These are phyloP conservation scores for Cygnus buccinator DNA, from an alignment of 2,113 vertebrate species.

Conservation along the genomic window DNA sequence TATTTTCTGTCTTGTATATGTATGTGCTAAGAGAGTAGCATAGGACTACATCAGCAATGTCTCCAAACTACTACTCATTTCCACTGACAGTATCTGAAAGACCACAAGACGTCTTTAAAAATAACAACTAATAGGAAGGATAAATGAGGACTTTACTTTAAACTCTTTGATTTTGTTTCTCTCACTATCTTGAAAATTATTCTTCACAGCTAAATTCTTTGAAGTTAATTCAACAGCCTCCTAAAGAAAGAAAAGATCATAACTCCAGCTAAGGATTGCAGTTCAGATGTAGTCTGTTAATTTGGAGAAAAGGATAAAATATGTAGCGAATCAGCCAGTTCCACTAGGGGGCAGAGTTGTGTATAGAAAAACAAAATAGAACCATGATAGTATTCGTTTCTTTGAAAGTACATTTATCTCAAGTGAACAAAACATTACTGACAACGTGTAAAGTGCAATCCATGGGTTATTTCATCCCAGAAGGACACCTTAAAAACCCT, in stretches of 20 bases:
- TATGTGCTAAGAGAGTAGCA: background rate
- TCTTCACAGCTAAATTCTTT: background rate
- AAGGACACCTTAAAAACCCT: background rate
- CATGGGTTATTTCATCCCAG: background rate
- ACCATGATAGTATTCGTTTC: background rate
- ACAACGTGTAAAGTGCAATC: background rate
- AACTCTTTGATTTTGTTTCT: background rate
- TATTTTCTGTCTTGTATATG: background rate
- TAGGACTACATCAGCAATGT: background rate
- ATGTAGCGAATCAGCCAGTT: background rate
- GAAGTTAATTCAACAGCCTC: background rate
- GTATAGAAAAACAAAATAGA: background rate
- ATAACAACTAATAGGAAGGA: background rate
- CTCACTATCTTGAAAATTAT: background rate
- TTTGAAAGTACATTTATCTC: background rate
- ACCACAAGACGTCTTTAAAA: background rate
- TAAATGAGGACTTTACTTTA: background rate
- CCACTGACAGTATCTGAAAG: background rate
- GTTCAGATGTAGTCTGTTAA: background rate
- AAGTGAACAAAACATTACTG: background rate
- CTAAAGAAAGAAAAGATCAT: background rate
- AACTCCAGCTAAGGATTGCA: background rate
- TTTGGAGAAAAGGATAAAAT: background rate
- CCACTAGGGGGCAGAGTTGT: conserved; percentile 68
- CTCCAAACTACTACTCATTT: background rate